Base-by-base conservation (phyloP, 2,888 invertebrate genomes). In the Tetheella fluctuosa region DNA sequence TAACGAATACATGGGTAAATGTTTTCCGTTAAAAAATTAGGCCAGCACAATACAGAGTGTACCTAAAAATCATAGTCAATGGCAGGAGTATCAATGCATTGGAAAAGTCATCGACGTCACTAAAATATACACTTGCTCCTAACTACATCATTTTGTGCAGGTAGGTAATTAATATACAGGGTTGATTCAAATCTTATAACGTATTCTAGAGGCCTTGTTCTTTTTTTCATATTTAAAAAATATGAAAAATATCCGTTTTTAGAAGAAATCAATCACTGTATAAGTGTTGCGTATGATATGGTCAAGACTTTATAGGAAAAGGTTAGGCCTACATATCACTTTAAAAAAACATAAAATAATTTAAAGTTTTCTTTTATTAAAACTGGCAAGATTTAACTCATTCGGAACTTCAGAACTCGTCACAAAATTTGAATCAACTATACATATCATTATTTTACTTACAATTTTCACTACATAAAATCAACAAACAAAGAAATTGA, bases 101-200 rank as follows among this genome's bases (percentile, higher is more conserved):
- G 53, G 53, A 58, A 20, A 48, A 48, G 34, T 52, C 23, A 61
- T 56, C 48, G 17, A 61, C 25, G 39, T 42, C n/a, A 74, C 75
- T 70, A 73, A 60, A 37, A 20, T 58, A 62, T 58, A 65, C 59
- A 62, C 28, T 69, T 64, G 67, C 68, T 64, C 58, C 68, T 71
- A 79, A 65, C 72, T 76, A 77, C 59, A 63, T 61, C 8, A n/a
- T 48, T 62, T 78, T 80, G 80, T 79, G 80, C 80, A 72, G 68
- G 66, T 71, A 77, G 69, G 67, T 65, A 37, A 60, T 60, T 64
- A 53, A 60, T 60, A 62, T 69, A 63, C 20, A 48, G 2, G 17
- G 10, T 48, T 48, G 1, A 58, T 58, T 58, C 37, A 58, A 13
- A 8, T 17, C 30, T 34, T 53, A 23, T 53, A 53, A 74, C 63